Evolutionary conservation across 2,797 vertebrate genomes (phyloP).

Genomic region (Chrysocyon brachyurus): DNA sequence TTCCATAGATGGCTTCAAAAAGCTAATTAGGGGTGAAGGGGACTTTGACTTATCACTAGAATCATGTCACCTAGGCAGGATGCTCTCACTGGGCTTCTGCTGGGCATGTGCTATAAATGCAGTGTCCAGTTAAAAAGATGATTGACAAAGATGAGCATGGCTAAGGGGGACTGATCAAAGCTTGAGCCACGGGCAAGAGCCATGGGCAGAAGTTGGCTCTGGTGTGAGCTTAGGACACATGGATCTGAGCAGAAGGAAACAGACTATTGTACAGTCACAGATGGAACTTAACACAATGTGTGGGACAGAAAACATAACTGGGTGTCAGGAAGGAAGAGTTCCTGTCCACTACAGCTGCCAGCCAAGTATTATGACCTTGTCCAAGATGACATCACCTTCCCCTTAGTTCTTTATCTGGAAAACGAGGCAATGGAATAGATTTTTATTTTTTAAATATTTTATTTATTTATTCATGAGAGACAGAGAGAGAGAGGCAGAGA

Average conservation of each 20-base stretch:
- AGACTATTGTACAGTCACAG: background rate
- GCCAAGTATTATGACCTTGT: background rate
- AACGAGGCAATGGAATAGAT: background rate
- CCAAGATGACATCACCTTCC: background rate
- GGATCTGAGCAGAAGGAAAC: background rate
- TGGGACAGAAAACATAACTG: background rate
- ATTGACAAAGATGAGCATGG: background rate
- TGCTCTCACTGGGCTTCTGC: background rate
- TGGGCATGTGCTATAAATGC: background rate
- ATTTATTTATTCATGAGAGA: no score
- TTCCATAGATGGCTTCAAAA: background rate
- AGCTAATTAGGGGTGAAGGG: background rate
- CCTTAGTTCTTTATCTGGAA: background rate
- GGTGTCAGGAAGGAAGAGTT: background rate
- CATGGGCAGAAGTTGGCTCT: background rate
- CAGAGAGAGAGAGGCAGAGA: no score
- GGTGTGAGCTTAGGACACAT: background rate
- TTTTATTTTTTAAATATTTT: no score
- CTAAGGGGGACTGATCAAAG: background rate
- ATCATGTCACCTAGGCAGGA: background rate
- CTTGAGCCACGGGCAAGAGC: background rate
- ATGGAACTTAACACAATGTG: background rate
- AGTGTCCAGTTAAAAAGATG: background rate
- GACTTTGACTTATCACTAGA: background rate
- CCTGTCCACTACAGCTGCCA: background rate